A percentile compares a stretch with the other conserved stretches of the same genome.
These are phyloP conservation scores for Catharus fuscescens DNA, from an alignment of 2,113 vertebrate species.

Conservation along the genomic window DNA sequence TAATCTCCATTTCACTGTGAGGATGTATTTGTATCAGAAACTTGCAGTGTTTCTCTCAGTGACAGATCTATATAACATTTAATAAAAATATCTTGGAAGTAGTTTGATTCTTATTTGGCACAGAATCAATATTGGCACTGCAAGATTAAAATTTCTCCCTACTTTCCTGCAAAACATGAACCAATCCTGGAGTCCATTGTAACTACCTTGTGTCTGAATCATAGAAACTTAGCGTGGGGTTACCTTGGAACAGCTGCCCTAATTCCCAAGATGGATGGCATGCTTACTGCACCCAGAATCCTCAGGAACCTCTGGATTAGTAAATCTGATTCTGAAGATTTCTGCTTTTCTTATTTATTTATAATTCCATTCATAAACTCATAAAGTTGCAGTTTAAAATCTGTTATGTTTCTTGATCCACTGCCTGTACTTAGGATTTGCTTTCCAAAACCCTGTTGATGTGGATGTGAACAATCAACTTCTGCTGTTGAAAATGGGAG, in stretches of 20 bases:
- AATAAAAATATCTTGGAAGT: neutral
- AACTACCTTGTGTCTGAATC: neutral
- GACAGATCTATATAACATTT: neutral
- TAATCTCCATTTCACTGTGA: neutral
- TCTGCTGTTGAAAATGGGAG: neutral
- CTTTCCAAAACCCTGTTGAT: neutral
- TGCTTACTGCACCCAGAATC: neutral
- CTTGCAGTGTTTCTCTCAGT: neutral
- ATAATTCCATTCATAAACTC: neutral
- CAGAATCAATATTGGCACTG: neutral
- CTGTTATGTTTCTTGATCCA: neutral
- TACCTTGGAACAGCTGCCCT: neutral
- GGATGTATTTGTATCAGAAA: neutral
- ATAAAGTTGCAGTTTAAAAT: neutral
- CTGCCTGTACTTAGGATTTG: neutral
- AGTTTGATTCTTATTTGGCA: neutral
- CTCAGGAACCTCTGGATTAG: neutral
- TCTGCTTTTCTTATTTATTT: neutral
- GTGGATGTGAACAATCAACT: neutral
- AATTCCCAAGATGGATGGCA: neutral
- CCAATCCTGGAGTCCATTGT: neutral
- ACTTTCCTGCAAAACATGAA: neutral
- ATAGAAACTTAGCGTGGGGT: neutral
- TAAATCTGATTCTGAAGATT: neutral
- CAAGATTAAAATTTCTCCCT: neutral